These are phyloP conservation scores for Ennomos fuscantarius DNA, from an alignment of 2,888 invertebrate genomes.

Conservation along the genomic window DNA sequence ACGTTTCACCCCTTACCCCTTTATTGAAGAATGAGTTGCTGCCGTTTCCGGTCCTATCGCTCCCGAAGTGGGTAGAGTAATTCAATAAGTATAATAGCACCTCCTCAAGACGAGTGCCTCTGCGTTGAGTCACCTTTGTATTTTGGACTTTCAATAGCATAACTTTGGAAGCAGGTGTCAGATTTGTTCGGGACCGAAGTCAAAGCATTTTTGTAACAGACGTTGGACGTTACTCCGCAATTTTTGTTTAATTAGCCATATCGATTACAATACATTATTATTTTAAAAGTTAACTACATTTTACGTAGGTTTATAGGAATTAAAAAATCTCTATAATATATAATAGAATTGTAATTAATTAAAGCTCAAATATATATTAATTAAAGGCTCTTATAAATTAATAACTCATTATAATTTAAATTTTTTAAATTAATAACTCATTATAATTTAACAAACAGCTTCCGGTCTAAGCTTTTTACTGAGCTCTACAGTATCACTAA, in stretches of 20 bases:
- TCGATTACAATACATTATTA: conserved; percentile 42
- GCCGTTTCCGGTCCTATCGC: conserved; percentile 39
- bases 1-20: conserved; percentile 43
- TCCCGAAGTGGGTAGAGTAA: conserved; percentile 45
- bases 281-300: too few relatives aligned
- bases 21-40: conserved; percentile 44
- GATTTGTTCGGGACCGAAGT: conserved; percentile 2
- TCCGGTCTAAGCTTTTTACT: too few relatives aligned
- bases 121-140: conserved; percentile 39
- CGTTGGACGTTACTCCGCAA: conserved; percentile 31
- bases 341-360: too few relatives aligned
- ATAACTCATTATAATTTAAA: too few relatives aligned
- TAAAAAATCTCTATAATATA: too few relatives aligned
- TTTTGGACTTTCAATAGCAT: conserved; percentile 25
- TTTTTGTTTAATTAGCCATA: conserved; percentile 66
- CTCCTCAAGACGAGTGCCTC: conserved; percentile 35
- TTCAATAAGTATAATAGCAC: conserved; percentile 50
- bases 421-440: too few relatives aligned
- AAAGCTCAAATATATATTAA: too few relatives aligned
- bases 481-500: too few relatives aligned
- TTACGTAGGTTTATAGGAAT: too few relatives aligned
- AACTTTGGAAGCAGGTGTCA: conserved; percentile 14
- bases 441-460: too few relatives aligned
- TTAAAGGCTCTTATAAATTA: too few relatives aligned
- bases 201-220: conserved; percentile 6